Conservation (phyloP, 1,140 invertebrate genomes). For the Oryctes rhinoceros region DNA sequence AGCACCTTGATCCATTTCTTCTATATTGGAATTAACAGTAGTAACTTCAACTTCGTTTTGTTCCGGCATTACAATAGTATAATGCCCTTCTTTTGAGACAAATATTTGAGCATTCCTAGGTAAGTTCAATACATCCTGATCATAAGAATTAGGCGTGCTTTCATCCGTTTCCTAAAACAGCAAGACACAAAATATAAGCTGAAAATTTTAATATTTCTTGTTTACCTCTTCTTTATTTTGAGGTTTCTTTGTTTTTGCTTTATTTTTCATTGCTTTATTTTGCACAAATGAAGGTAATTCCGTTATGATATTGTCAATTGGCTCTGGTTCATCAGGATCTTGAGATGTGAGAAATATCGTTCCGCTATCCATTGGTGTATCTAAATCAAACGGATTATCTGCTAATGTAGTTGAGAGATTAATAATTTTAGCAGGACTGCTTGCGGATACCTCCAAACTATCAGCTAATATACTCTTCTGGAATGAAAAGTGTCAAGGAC, state of each 20-base stretch:
- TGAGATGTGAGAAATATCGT: background rate
- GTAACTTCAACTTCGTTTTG: background rate
- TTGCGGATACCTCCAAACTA: background rate
- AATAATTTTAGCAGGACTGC: conserved; percentile 16
- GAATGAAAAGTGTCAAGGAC: background rate
- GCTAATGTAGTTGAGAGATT: conserved; percentile 5
- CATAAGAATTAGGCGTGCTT: background rate
- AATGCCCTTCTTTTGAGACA: background rate
- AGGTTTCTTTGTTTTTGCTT: background rate
- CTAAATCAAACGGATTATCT: conserved; percentile 34
- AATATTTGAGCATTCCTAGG: conserved; percentile 19
- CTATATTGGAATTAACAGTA: conserved; percentile 8
- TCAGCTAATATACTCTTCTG: conserved; percentile 13
- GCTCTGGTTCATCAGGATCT: background rate
- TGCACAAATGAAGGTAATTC: background rate
- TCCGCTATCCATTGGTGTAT: background rate
- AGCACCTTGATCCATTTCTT: conserved; percentile 3
- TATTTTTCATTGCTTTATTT: background rate
- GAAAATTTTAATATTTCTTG: background rate
- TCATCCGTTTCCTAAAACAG: background rate
- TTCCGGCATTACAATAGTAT: conserved; percentile 13
- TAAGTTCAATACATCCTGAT: background rate
- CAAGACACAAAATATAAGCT: background rate
- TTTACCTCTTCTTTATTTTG: background rate
- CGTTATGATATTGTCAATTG: background rate